Evolutionary conservation across 2,888 invertebrate genomes (phyloP).

Genomic region (Drosophila diplacantha): DNA sequence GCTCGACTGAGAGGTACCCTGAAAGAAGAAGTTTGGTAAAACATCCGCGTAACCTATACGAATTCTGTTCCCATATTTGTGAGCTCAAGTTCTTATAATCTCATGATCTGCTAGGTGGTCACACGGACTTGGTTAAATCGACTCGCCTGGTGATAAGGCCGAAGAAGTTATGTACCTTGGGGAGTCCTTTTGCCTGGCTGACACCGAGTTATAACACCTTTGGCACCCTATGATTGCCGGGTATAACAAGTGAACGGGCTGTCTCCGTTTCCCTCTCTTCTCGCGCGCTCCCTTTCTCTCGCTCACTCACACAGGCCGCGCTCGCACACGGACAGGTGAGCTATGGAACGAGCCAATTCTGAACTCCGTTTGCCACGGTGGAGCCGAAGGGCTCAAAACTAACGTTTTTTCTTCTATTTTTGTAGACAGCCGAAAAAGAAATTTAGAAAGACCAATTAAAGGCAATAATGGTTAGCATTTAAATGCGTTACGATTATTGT

Average conservation of each 20-base stretch:
- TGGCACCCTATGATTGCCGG: not conserved
- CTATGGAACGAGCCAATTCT: constrained; percentile 35
- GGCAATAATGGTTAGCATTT: not conserved
- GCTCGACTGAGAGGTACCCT: not conserved
- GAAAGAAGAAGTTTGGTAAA: too few species aligned
- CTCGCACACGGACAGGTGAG: constrained; percentile 29
- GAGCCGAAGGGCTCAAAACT: constrained; percentile 3
- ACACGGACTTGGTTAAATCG: not conserved
- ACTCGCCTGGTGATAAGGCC: not conserved
- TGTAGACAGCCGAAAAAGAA: not conserved
- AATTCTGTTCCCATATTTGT: not conserved
- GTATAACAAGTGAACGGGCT: constrained; percentile 48
- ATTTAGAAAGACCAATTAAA: not conserved
- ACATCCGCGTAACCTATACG: not conserved
- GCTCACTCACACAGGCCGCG: constrained; percentile 3
- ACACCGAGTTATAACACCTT: not conserved
- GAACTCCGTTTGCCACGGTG: constrained; percentile 24
- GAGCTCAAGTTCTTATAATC: not conserved
- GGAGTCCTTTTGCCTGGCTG: not conserved
- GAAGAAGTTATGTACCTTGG: too few species aligned
- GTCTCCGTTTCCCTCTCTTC: constrained; percentile 10
- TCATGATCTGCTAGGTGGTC: not conserved
- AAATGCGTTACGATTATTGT: not conserved
- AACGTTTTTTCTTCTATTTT: not conserved
- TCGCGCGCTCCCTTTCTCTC: not conserved